phyloP scores from a whole-genome alignment of 2,888 invertebrate species.

The Lampropteryx suffumata region DNA sequence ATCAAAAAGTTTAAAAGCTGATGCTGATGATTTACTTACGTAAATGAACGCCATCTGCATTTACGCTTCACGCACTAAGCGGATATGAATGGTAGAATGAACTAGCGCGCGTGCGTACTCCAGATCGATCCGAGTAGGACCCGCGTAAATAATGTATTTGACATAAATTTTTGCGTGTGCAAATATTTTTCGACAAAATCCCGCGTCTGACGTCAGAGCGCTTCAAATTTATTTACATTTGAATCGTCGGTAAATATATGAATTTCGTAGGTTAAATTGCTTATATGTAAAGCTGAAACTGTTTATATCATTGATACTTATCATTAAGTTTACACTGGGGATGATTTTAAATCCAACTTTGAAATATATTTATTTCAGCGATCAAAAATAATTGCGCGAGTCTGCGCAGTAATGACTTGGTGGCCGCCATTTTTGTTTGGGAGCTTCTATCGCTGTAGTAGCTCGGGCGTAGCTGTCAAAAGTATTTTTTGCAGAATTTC shows the following conservation, averaged over 20 bases:
- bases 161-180: slow-evolving; percentile 47
- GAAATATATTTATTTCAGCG: slow-evolving; percentile 42
- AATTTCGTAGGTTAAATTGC: not conserved
- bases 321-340: too few relatives aligned
- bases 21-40: slow-evolving; percentile 15
- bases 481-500: slow-evolving; percentile 43
- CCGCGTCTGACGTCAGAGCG: slow-evolving; percentile 33
- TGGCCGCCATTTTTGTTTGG: slow-evolving; percentile 56
- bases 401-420: slow-evolving; percentile 60
- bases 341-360: slow-evolving; percentile 5
- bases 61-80: slow-evolving; percentile 35
- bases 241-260: slow-evolving; percentile 6
- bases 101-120: slow-evolving; percentile 70
- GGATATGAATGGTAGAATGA: slow-evolving; percentile 55
- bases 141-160: slow-evolving; percentile 71
- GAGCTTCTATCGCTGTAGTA: slow-evolving; percentile 68
- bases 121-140: slow-evolving; percentile 66
- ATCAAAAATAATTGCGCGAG: slow-evolving; percentile 57
- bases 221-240: slow-evolving; percentile 28
- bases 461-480: slow-evolving; percentile 78
- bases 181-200: slow-evolving; percentile 41
- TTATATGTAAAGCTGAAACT: too few relatives aligned
- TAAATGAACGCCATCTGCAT: slow-evolving; percentile 57
- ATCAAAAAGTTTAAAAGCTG: not conserved
- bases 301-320: too few relatives aligned